phyloP scores from a whole-genome alignment of 2,888 invertebrate genomes.

The Hirtodrosophila trivittata region DNA sequence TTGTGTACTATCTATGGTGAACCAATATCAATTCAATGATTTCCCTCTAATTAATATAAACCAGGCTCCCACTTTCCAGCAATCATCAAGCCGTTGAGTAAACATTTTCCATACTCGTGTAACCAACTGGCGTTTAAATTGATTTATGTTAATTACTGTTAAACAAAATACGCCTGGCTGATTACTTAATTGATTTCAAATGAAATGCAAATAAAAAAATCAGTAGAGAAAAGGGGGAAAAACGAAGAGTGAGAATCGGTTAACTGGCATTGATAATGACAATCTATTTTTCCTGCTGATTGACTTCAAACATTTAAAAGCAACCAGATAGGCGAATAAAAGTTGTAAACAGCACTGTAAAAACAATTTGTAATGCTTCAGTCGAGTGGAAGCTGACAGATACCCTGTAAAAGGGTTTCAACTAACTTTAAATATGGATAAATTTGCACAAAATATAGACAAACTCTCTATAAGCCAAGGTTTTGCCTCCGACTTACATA shows the following conservation, averaged over 20 bases:
- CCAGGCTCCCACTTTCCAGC: not conserved
- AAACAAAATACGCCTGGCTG: slow-evolving; percentile 64
- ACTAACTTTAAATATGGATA: no score
- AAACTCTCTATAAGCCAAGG: no score
- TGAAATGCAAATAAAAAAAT: slow-evolving; percentile 62
- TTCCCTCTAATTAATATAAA: not conserved
- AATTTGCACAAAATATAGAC: no score
- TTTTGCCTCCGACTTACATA: no score
- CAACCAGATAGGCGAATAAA: slow-evolving; percentile 17
- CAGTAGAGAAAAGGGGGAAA: not conserved
- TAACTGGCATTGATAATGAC: slow-evolving; percentile 54
- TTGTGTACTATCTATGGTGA: no score
- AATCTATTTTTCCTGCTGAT: slow-evolving; percentile 54
- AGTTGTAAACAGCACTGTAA: not conserved
- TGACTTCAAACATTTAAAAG: slow-evolving; percentile 44
- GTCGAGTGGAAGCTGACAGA: not conserved
- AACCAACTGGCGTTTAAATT: slow-evolving; percentile 58
- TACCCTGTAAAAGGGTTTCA: not conserved
- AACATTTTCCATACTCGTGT: slow-evolving; percentile 46
- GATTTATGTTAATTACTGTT: slow-evolving; percentile 77
- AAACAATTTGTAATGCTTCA: not conserved
- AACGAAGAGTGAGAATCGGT: slow-evolving; percentile 19
- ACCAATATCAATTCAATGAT: not conserved
- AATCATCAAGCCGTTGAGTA: slow-evolving; percentile 41
- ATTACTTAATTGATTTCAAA: slow-evolving; percentile 72